phyloP scores from a whole-genome alignment of 2,797 vertebrate species.

The Aeoliscus strigatus region DNA sequence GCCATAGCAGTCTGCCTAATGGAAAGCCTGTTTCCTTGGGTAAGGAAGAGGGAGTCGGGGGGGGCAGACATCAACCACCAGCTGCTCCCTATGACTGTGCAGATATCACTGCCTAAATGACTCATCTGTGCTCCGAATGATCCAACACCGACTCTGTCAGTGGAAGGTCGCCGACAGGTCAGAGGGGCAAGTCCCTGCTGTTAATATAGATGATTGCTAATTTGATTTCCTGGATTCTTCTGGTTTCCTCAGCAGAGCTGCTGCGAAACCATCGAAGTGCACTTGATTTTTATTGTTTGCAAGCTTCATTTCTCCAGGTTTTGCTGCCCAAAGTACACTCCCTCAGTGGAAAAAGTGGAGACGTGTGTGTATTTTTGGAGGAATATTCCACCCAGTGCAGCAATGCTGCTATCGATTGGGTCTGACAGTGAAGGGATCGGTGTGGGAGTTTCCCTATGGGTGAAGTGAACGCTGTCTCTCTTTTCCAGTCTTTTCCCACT shows the following conservation, averaged over 20 bases:
- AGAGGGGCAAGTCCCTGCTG: too few relatives aligned
- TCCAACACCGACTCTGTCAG: too few relatives aligned
- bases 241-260: not conserved
- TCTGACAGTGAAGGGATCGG: constrained; percentile 25
- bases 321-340: too few relatives aligned
- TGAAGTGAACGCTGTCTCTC: too few relatives aligned
- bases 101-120: constrained; percentile 42
- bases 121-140: constrained; percentile 51
- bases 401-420: constrained; percentile 45
- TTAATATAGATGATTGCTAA: not conserved
- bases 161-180: constrained; percentile 40
- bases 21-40: constrained; percentile 47
- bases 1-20: constrained; percentile 63
- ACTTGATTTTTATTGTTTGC: too few relatives aligned
- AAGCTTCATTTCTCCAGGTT: too few relatives aligned
- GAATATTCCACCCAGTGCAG: constrained; percentile 31
- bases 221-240: too few relatives aligned
- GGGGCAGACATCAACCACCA: constrained; percentile 54
- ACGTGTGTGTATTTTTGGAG: constrained; percentile 18
- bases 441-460: constrained; percentile 52
- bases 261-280: not conserved
- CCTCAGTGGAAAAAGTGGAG: constrained; percentile 24
- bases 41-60: constrained; percentile 19
- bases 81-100: constrained; percentile 65
- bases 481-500: too few relatives aligned